phyloP scores from a whole-genome alignment of 1,140 invertebrate species.

The Goniozus legneri region DNA sequence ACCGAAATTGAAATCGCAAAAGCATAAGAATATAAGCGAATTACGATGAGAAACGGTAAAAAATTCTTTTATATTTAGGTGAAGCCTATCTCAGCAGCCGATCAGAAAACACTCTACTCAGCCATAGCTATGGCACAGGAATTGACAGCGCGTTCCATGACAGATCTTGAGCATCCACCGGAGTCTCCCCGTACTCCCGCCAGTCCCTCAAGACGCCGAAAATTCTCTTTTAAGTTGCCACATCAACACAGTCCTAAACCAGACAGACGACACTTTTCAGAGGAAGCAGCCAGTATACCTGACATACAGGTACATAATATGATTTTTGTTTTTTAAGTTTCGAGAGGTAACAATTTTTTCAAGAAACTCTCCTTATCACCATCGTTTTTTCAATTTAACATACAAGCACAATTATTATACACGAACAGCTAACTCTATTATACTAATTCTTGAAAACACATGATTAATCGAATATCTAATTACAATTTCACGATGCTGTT shows the following conservation, averaged over 20 bases:
- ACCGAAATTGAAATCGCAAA: not conserved
- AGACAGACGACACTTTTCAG: conserved; percentile 81
- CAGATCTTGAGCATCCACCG: conserved; percentile 65
- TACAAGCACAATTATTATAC: not conserved
- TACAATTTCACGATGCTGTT: conserved; percentile 17
- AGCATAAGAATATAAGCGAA: not conserved
- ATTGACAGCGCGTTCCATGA: conserved; percentile 83
- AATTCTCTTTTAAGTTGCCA: conserved; percentile 85
- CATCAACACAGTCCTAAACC: conserved; percentile 60
- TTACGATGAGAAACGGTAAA: conserved; percentile 6
- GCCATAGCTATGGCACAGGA: conserved; percentile 94
- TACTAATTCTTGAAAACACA: conserved; percentile 5
- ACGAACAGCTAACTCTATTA: not conserved
- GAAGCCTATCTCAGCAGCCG: conserved; percentile 91
- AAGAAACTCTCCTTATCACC: not conserved
- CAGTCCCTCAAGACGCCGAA: conserved; percentile 76
- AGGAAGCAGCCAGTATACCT: conserved; percentile 84
- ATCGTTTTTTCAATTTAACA: conserved; percentile 4
- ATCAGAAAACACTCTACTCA: conserved; percentile 88
- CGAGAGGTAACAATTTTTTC: not conserved
- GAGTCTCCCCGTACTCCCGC: conserved; percentile 68
- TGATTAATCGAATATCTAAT: not conserved
- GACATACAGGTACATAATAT: conserved; percentile 75
- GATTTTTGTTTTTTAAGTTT: conserved; percentile 19
- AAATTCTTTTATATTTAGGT: conserved; percentile 57